phyloP scores from a whole-genome alignment of 2,113 vertebrate genomes.

The Mormyrus iriodes region DNA sequence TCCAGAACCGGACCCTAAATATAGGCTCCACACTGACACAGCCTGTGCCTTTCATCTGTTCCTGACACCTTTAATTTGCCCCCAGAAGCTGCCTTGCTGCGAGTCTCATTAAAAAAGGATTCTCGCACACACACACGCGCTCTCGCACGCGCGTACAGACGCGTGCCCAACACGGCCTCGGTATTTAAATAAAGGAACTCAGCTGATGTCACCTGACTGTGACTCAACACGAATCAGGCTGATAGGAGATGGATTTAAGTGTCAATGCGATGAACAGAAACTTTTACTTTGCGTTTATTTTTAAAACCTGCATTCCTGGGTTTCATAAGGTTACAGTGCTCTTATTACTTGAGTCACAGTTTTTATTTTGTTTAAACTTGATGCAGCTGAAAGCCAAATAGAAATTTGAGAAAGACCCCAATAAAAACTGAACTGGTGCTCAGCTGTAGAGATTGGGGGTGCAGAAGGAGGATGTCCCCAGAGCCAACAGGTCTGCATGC shows the following conservation, averaged over 20 bases:
- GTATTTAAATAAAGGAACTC: not conserved
- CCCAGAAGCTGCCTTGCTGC: not conserved
- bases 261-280: not conserved
- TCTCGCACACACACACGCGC: not conserved
- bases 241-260: not conserved
- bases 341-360: not conserved
- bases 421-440: not conserved
- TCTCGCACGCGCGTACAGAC: not conserved
- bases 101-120: slow-evolving; percentile 19
- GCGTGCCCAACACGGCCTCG: not conserved
- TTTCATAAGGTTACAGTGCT: not conserved
- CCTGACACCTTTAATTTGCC: slow-evolving; percentile 20
- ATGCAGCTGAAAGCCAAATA: not conserved
- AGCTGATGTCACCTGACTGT: not conserved
- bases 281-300: not conserved
- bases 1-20: not conserved
- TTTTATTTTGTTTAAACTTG: not conserved
- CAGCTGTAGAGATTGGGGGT: not conserved
- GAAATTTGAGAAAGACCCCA: not conserved
- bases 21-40: slow-evolving; percentile 7
- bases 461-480: not conserved
- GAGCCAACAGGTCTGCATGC: not conserved
- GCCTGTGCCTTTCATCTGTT: slow-evolving; percentile 4
- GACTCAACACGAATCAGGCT: not conserved
- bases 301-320: not conserved